phyloP scores from a whole-genome alignment of 2,888 invertebrate genomes.

The Miltochrista miniata region DNA sequence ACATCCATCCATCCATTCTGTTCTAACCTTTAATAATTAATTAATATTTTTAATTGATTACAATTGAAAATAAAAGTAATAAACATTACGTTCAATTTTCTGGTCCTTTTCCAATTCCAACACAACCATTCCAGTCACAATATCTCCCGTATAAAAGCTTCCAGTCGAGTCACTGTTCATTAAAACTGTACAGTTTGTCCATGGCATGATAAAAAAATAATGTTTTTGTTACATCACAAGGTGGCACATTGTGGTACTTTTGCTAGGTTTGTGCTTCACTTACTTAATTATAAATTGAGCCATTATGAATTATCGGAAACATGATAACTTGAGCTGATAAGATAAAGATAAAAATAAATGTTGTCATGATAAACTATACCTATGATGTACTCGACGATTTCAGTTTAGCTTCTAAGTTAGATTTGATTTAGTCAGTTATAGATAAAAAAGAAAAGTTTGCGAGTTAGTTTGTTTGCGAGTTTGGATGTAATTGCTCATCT shows the following conservation, averaged over 20 bases:
- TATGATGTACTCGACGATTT: conserved; percentile 4
- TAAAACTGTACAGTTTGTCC: conserved; percentile 56
- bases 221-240: not conserved
- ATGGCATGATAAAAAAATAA: conserved; percentile 50
- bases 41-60: too few species aligned
- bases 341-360: conserved; percentile 26
- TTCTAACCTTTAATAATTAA: too few species aligned
- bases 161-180: conserved; percentile 65
- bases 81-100: conserved; percentile 57
- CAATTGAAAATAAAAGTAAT: too few species aligned
- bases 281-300: conserved; percentile 17
- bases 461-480: too few species aligned
- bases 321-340: conserved; percentile 28
- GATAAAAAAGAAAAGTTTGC: too few species aligned
- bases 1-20: too few species aligned
- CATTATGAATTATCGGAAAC: conserved; percentile 13
- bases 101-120: conserved; percentile 59
- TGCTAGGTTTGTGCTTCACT: conserved; percentile 6
- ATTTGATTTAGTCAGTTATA: too few species aligned
- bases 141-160: conserved; percentile 66
- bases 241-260: conserved; percentile 14
- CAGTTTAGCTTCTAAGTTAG: conserved; percentile 7
- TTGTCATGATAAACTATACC: conserved; percentile 26
- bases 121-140: conserved; percentile 67
- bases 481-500: too few species aligned